Evolutionary conservation across 2,888 invertebrate species (phyloP).

Genomic region (Neria commutata): DNA sequence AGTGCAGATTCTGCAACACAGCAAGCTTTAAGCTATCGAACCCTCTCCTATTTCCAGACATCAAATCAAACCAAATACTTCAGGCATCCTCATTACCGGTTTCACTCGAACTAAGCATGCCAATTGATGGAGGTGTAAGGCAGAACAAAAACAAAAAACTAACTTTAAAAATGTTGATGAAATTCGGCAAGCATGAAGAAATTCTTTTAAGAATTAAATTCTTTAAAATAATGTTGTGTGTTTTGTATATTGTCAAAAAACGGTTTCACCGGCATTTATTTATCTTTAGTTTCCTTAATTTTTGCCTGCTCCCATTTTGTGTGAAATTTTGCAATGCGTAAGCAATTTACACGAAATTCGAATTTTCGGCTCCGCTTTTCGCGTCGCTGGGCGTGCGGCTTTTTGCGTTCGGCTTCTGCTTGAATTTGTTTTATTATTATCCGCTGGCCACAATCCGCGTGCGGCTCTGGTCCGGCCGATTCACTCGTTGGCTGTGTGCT

Average conservation of each 20-base stretch:
- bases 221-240: background rate
- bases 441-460: too few species aligned
- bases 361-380: slow-evolving; percentile 1
- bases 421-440: background rate
- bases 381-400: background rate
- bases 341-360: slow-evolving; percentile 12
- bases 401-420: too few species aligned
- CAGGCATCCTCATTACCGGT: too few species aligned
- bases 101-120: too few species aligned
- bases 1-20: too few species aligned
- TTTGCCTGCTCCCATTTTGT: background rate
- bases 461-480: too few species aligned
- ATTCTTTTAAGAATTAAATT: background rate
- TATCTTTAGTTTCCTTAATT: background rate
- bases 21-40: too few species aligned
- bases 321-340: slow-evolving; percentile 19
- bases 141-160: background rate
- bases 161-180: background rate
- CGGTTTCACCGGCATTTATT: too few species aligned
- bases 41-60: too few species aligned
- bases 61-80: too few species aligned
- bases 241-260: background rate
- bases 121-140: too few species aligned
- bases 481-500: too few species aligned
- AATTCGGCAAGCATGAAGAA: background rate